Evolutionary conservation across 2,797 vertebrate genomes (phyloP).

Genomic region (Anableps anableps): DNA sequence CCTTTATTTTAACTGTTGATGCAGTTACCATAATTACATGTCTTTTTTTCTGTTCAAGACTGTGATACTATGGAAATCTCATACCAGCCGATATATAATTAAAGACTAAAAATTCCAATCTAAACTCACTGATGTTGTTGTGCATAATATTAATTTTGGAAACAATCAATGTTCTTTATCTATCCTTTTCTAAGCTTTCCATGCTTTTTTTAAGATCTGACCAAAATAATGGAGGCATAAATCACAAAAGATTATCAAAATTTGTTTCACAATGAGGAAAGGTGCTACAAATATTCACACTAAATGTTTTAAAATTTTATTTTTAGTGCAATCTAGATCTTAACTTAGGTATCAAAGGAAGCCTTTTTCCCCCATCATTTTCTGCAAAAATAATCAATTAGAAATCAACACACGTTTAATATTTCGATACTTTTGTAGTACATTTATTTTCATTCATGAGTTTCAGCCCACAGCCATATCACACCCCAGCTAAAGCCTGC

Average conservation of each 20-base stretch:
- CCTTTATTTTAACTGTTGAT: not conserved
- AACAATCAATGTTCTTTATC: not conserved
- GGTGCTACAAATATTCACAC: not conserved
- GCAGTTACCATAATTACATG: not conserved
- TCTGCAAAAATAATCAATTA: not conserved
- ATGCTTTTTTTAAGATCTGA: not conserved
- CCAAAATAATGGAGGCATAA: not conserved
- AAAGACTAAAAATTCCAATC: not conserved
- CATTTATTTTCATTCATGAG: not conserved
- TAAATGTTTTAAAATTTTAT: not conserved
- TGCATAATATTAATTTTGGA: not conserved
- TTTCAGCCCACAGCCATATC: not conserved
- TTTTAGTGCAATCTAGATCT: not conserved
- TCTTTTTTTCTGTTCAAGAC: not conserved
- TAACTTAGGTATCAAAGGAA: not conserved
- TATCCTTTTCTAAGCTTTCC: not conserved
- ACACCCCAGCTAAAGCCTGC: not conserved
- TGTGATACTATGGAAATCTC: not conserved
- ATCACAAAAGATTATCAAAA: not conserved
- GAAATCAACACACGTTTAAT: not conserved
- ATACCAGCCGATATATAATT: not conserved
- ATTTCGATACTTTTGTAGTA: not conserved
- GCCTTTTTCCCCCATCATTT: not conserved
- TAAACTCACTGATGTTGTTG: not conserved
- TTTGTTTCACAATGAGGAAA: not conserved